Percentiles rank a stretch among this genome's conserved stretches.
Conservation (phyloP, 2,888 invertebrate genomes). For the Augochlorella aurata region DNA sequence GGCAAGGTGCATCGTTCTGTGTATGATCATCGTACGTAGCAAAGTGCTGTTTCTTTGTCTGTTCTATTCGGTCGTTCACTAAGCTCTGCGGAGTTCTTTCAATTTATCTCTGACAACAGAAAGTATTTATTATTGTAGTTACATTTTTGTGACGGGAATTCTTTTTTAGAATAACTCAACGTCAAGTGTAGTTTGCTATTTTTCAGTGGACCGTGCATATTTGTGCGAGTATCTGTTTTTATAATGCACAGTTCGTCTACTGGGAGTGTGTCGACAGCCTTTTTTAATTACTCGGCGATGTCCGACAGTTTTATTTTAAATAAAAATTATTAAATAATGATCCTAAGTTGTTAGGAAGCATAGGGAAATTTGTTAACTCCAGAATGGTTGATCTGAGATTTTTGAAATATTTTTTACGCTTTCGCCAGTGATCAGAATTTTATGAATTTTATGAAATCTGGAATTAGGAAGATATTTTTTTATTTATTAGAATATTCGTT, state of each 20-base stretch:
- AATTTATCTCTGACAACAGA: no score
- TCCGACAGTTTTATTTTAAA: no score
- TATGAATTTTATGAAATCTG: not conserved
- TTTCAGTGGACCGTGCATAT: no score
- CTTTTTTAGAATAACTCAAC: no score
- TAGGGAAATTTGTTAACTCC: not conserved
- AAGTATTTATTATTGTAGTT: no score
- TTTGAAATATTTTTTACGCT: not conserved
- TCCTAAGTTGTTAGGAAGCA: not conserved
- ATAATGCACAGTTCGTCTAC: no score
- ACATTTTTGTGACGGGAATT: no score
- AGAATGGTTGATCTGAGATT: not conserved
- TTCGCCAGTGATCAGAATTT: not conserved
- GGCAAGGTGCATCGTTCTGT: slow-evolving; percentile 15
- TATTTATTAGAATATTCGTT: not conserved
- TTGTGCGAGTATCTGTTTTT: no score
- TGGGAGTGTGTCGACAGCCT: no score
- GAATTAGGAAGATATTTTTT: not conserved
- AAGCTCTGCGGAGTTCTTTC: not conserved
- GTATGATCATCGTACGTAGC: slow-evolving; percentile 21
- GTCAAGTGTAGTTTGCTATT: no score
- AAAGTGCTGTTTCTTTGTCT: not conserved
- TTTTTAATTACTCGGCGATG: no score
- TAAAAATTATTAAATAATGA: no score
- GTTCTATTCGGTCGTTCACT: not conserved